These are phyloP conservation scores for Globodera rostochiensis DNA, from an alignment of 1,140 invertebrate genomes.

Conservation along the genomic window DNA sequence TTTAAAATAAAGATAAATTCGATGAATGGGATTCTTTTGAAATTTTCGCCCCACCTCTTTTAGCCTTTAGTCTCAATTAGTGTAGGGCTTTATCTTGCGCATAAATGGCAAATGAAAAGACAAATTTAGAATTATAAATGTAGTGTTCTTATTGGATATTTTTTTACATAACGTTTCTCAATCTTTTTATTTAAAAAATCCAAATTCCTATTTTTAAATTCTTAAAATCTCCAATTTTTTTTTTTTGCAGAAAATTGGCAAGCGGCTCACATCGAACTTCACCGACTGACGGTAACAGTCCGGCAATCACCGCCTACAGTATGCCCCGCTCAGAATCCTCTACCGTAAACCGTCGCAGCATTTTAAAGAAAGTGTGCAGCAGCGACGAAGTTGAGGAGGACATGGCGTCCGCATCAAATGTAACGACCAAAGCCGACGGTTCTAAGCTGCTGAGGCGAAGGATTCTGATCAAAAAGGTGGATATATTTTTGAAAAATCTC, in stretches of 20 bases:
- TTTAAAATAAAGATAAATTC: no score
- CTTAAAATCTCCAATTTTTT: neutral
- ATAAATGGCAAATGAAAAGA: neutral
- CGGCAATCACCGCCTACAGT: neutral
- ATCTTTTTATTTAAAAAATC: neutral
- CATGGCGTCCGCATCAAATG: neutral
- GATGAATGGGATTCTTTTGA: no score
- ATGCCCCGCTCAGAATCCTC: neutral
- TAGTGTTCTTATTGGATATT: no score
- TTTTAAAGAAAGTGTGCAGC: slow-evolving; percentile 16
- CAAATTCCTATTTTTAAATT: neutral
- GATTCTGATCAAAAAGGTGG: slow-evolving; percentile 26
- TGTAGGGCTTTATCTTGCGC: neutral
- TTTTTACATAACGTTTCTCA: no score
- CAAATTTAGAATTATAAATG: neutral
- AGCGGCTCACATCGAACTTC: neutral
- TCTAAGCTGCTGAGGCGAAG: neutral
- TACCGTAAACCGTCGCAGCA: neutral
- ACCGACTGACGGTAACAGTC: neutral
- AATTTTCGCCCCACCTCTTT: no score
- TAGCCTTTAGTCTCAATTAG: no score
- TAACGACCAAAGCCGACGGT: no score
- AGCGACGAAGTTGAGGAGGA: slow-evolving; percentile 2
- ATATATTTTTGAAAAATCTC: no score
- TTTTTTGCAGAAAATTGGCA: slow-evolving; percentile 19